Evolutionary conservation across 2,797 vertebrate species (phyloP), one percentile per base, ranked within the genome.

Genomic region (Siniperca undulata): DNA sequence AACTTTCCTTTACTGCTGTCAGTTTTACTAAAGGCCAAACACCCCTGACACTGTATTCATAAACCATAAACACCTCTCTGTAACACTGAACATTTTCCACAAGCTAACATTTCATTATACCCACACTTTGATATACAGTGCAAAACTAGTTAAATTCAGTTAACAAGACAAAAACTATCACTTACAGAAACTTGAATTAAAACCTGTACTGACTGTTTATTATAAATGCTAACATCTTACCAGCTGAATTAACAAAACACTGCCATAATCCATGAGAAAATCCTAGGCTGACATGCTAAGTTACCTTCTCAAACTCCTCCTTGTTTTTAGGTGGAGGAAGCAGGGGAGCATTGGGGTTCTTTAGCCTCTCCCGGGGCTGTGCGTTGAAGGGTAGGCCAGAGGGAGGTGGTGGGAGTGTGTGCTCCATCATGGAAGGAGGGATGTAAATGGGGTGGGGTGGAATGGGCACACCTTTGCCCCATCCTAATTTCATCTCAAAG

Each of bases 291-390:
- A 75, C 88, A 82, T 83, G 89, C 85, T 84, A 86, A 98, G 95
- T 99, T 99, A 99, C 99, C 99, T 99, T 99, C 95, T 99, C 98
- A 90, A 99, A 99, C 94, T 99, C 98, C 92, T 99, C 99, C 95
- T 99, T 99, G 96, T 98, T 99, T 97, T 99, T 99, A 58, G 99
- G 98, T 80, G 97, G 98, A 53, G 98, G 97, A 89, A 98, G 96
- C 96, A 99, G 94, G 59, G 98, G 96, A 88, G 97, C 97, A 82
- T 96, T 98, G 84, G 99, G 98, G 89, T 99, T 99, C 96, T 99
- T 99, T 94, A 99, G 95, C 69, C 98, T 97, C 93, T 99, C 98
- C 89, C 97, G 96, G 84, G 99, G 97, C 95, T 99, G 99, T 75
- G 97, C 98, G 83, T 99, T 99, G 95, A 99, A 99, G 86, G 99